These are phyloP conservation scores for Mustela lutreola DNA, from an alignment of 2,113 vertebrate genomes.

Conservation along the genomic window DNA sequence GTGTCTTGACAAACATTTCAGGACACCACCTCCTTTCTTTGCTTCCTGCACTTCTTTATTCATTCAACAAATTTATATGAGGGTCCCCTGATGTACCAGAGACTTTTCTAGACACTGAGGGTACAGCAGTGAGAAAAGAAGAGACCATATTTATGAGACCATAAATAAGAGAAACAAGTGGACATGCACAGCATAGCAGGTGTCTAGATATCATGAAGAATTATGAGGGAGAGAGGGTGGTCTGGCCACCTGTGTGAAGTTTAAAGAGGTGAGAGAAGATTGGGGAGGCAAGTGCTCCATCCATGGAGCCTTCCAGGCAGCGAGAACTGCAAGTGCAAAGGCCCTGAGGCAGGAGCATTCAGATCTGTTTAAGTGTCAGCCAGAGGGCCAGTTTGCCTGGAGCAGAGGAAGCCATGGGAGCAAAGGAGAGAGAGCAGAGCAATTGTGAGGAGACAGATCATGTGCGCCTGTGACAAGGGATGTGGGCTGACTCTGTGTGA, in stretches of 20 bases:
- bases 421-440: neutral
- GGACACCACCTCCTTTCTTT: neutral
- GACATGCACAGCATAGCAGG: neutral
- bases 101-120: neutral
- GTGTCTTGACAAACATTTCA: neutral
- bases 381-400: neutral
- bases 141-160: no score
- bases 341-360: neutral
- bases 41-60: neutral
- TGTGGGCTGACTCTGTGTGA: neutral
- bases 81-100: neutral
- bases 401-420: neutral
- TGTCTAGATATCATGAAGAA: rapidly evolving
- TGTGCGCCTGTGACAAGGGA: neutral
- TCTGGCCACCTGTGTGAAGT: neutral
- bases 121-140: neutral
- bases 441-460: neutral
- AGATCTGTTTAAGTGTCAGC: neutral
- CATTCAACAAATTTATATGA: neutral
- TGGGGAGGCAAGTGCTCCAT: neutral
- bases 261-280: neutral
- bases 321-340: neutral
- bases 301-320: rapidly evolving
- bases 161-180: no score
- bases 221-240: rapidly evolving